These are phyloP conservation scores for Trichopoda pennipes DNA, from an alignment of 2,888 invertebrate genomes.

Conservation along the genomic window DNA sequence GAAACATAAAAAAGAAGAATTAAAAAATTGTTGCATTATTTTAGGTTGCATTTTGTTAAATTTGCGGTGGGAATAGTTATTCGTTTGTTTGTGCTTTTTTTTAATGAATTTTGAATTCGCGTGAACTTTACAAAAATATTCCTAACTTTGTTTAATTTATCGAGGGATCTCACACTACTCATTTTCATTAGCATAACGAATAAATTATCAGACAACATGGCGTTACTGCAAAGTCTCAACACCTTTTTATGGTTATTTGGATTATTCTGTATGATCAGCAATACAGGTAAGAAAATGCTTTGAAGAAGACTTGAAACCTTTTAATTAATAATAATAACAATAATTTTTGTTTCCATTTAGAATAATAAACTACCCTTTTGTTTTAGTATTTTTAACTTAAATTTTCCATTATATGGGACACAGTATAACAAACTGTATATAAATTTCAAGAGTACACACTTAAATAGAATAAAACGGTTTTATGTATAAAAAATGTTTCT, in stretches of 20 bases:
- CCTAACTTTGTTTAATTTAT: background rate
- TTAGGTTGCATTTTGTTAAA: constrained; percentile 48
- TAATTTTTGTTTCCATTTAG: no score
- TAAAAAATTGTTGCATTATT: constrained; percentile 52
- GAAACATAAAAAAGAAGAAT: constrained; percentile 27
- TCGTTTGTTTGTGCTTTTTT: constrained; percentile 20
- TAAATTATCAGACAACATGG: constrained; percentile 73
- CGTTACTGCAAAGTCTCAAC: constrained; percentile 71
- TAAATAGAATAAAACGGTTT: no score
- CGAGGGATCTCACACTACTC: constrained; percentile 20
- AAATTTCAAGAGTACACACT: no score
- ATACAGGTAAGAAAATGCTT: constrained; percentile 76
- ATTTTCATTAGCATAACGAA: constrained; percentile 44
- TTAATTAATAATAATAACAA: no score
- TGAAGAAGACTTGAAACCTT: background rate
- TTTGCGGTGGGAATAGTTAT: constrained; percentile 55
- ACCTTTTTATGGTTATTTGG: constrained; percentile 77
- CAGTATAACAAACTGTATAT: no score
- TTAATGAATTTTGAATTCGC: constrained; percentile 30
- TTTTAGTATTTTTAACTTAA: no score
- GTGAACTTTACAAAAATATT: constrained; percentile 62
- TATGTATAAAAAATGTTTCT: no score
- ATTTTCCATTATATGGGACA: no score
- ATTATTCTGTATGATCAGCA: constrained; percentile 77
- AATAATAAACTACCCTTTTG: no score